Evolutionary conservation across 2,888 invertebrate species (phyloP).

Genomic region (Apotomis betuletana): DNA sequence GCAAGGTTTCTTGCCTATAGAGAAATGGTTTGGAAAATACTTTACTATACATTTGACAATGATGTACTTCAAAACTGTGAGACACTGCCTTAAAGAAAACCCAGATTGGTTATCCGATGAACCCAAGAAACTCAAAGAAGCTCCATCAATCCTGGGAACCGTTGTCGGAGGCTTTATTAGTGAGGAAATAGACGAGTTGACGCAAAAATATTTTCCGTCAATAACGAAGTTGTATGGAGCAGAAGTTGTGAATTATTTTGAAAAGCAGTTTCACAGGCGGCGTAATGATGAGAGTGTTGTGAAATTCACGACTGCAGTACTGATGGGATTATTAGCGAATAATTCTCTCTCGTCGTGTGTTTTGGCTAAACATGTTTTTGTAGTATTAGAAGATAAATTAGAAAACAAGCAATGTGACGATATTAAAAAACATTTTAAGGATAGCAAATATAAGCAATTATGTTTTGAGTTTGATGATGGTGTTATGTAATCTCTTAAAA

Average conservation of each 20-base stretch:
- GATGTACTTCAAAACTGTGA: conserved; percentile 17
- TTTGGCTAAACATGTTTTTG: conserved; percentile 7
- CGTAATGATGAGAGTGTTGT: not conserved
- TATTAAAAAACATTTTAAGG: conserved; percentile 3
- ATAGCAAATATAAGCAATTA: not conserved
- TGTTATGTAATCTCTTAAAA: too few species aligned
- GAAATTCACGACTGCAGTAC: conserved; percentile 9
- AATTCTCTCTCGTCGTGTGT: not conserved
- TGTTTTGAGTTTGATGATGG: not conserved
- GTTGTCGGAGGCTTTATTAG: conserved; percentile 51
- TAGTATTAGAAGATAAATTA: not conserved
- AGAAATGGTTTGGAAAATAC: conserved; percentile 57
- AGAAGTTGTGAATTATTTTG: conserved; percentile 49
- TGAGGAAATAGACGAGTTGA: conserved; percentile 54
- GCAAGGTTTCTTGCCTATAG: conserved; percentile 55
- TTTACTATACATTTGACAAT: conserved; percentile 47
- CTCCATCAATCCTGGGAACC: conserved; percentile 26
- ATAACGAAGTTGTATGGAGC: conserved; percentile 54
- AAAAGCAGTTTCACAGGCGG: not conserved
- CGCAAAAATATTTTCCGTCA: conserved; percentile 56
- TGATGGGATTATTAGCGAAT: not conserved
- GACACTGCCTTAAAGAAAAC: conserved; percentile 16
- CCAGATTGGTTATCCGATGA: conserved; percentile 27
- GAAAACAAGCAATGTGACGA: not conserved
- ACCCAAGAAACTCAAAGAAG: conserved; percentile 21